A percentile compares a stretch with the other conserved stretches of the same genome.
phyloP scores from a whole-genome alignment of 2,888 invertebrate genomes.

The Pegoplata infirma region DNA sequence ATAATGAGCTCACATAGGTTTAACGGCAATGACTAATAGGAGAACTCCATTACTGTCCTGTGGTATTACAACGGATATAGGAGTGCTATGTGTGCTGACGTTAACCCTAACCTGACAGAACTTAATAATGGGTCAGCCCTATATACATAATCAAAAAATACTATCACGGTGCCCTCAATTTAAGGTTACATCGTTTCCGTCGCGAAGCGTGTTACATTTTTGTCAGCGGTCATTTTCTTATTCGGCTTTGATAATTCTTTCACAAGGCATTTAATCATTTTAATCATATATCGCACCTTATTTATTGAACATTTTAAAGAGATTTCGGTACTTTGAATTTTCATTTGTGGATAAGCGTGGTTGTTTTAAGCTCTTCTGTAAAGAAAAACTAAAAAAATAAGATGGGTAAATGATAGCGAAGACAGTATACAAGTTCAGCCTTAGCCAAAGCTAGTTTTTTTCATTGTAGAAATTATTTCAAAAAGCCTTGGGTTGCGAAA shows the following conservation, averaged over 20 bases:
- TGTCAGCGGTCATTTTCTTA: no score
- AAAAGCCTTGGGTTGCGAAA: constrained; percentile 70
- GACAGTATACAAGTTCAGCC: constrained; percentile 30
- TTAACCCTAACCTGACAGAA: no score
- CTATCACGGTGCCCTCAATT: no score
- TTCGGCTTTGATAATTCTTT: background rate
- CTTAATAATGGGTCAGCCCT: no score
- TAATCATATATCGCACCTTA: constrained; percentile 73
- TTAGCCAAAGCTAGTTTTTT: background rate
- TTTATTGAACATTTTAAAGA: constrained; percentile 72
- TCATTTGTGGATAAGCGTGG: constrained; percentile 11
- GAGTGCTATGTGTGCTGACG: no score
- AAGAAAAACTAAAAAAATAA: constrained; percentile 28
- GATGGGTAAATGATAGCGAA: constrained; percentile 33
- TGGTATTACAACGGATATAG: no score
- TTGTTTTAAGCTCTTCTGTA: constrained; percentile 48
- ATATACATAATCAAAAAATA: no score
- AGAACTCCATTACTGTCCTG: no score
- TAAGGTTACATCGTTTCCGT: no score
- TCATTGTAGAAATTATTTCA: constrained; percentile 24
- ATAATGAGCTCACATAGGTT: no score
- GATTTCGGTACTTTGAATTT: constrained; percentile 70
- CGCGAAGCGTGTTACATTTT: no score
- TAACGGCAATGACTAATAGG: no score
- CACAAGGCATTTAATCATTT: constrained; percentile 7